Percentiles rank a stretch among this genome's conserved stretches.
Conservation (phyloP, 2,113 vertebrate genomes). For the Probosciger aterrimus region DNA sequence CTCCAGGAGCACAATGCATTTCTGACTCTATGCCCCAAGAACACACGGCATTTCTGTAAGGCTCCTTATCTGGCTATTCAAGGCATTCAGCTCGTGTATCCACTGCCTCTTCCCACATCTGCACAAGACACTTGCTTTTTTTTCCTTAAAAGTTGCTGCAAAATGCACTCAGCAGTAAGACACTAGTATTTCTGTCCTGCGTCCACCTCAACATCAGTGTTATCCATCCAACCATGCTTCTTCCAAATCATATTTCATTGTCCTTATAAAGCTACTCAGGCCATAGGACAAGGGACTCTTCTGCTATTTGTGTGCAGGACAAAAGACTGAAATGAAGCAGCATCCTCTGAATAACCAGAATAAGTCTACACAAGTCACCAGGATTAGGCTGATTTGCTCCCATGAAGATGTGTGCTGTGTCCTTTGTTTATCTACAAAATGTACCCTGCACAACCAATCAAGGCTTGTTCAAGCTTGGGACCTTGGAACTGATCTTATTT, state of each 20-base stretch:
- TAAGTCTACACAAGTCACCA: background rate
- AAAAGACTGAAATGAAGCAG: background rate
- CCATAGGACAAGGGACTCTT: background rate
- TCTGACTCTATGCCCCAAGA: background rate
- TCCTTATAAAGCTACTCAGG: background rate
- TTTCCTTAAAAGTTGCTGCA: background rate
- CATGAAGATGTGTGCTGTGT: background rate
- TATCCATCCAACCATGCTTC: background rate
- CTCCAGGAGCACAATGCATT: background rate
- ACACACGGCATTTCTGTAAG: background rate
- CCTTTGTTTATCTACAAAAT: constrained; percentile 27
- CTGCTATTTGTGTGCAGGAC: background rate
- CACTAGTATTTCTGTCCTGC: background rate
- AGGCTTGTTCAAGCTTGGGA: constrained; percentile 8
- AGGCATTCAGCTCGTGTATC: background rate
- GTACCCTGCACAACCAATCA: constrained; percentile 26
- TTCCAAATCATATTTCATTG: background rate
- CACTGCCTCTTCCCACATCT: background rate
- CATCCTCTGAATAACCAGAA: background rate
- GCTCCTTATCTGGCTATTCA: background rate
- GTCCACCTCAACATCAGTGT: background rate
- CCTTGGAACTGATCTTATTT: constrained; percentile 42
- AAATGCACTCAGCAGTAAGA: background rate
- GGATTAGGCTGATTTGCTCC: constrained; percentile 8
- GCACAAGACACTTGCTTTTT: background rate